Base-by-base conservation (phyloP, 37 sponge, comb jelly and placozoan species). In the Amphimedon queenslandica region DNA sequence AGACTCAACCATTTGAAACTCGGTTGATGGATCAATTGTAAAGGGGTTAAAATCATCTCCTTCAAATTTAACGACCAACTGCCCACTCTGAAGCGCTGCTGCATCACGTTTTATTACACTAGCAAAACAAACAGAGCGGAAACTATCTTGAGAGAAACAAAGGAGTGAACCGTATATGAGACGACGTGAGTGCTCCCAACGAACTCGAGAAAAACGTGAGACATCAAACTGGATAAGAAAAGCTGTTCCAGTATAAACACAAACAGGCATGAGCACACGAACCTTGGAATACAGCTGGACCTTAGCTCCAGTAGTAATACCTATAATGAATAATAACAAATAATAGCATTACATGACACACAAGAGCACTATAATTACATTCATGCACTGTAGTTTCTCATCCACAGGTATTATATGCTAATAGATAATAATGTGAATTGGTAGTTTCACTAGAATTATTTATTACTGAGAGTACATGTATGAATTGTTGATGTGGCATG, bases 121-220 rank as follows among this genome's bases (percentile, higher is more conserved):
- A 39, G 85, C 93, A 77, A 88, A 87, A 3, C 73, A 28, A 10
- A 83, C 57, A 11, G 70, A 42, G 5, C 64, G 33, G 42, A 92
- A 87, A 40, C 79, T 36, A 39, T 90, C 77, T 13, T 57, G n/a
- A 23, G 88, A 90, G 20, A 94, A 72, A 55, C 95, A 94, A 8
- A 94, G 66, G 2, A 94, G 75, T 51, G 95, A 87, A 1, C 95
- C 95, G 80, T 73, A 90, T 16, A 87, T 94, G 5, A 94, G 78
- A 27, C 95, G 42, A 21, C 57, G 69, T 1, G 92, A 81, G 41
- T 90, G 84, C 40, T 94, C 87, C 95, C 95, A 94, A 1, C 87
- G 77, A 0, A 87, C 77, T 63, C 80, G 65, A 21, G 60, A 20
- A 18, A 89, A 58, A 27, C 69, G 64, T 28, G 66, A 55, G 3